Percentiles rank a stretch among this genome's conserved stretches.
Conservation (phyloP, 2,888 invertebrate species). For the Cheilosia vulpina region DNA sequence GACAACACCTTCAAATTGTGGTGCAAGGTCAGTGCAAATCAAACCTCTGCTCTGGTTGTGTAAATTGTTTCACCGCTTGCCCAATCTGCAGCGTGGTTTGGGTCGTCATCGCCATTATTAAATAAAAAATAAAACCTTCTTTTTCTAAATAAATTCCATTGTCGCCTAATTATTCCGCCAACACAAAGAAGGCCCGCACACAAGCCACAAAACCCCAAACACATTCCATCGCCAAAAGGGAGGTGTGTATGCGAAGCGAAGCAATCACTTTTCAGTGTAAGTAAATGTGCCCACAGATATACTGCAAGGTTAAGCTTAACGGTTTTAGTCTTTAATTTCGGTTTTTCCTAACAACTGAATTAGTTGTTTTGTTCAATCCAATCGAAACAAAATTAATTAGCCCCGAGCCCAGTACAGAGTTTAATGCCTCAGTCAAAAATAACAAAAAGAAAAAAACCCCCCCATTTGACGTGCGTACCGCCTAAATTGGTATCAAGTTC, state of each 20-base stretch:
- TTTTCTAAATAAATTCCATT: constrained; percentile 47
- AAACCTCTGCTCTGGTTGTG: constrained; percentile 7
- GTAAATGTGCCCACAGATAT: constrained; percentile 55
- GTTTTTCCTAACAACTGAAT: constrained; percentile 28
- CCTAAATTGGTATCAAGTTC: constrained; percentile 45
- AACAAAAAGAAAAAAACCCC: not conserved
- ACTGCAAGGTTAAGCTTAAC: constrained; percentile 69
- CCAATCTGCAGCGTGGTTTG: not conserved
- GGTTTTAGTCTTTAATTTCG: constrained; percentile 46
- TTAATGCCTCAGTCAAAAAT: constrained; percentile 17
- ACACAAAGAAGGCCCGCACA: constrained; percentile 33
- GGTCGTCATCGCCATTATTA: constrained; percentile 23
- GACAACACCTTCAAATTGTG: constrained; percentile 16
- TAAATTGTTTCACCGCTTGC: not conserved
- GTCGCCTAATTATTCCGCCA: constrained; percentile 52
- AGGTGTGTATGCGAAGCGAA: constrained; percentile 15
- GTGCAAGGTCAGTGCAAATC: constrained; percentile 28
- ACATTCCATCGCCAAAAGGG: constrained; percentile 15
- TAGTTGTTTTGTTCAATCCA: constrained; percentile 4
- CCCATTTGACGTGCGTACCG: constrained; percentile 1
- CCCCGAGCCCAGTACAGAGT: constrained; percentile 15
- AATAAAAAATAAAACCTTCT: constrained; percentile 21
- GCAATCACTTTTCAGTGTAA: constrained; percentile 27
- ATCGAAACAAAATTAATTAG: constrained; percentile 23
- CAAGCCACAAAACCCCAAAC: constrained; percentile 1